Conservation (phyloP, 2,797 vertebrate genomes). For the Falco naumanni region DNA sequence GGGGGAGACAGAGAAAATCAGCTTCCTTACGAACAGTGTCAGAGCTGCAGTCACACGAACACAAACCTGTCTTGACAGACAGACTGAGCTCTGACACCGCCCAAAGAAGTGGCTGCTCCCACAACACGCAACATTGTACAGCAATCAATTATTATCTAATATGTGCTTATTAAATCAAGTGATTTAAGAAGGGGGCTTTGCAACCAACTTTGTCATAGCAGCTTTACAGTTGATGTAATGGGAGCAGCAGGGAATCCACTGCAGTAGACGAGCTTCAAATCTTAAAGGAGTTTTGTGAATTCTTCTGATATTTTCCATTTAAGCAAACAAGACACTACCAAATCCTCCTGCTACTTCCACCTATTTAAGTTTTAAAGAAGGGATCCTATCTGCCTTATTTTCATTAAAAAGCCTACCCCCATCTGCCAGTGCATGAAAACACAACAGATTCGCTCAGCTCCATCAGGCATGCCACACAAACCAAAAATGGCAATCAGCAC, state of each 20-base stretch:
- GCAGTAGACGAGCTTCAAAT: not conserved
- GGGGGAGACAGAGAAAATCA: not conserved
- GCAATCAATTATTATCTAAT: not conserved
- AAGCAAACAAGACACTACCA: not conserved
- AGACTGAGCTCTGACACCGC: not conserved
- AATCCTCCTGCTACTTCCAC: not conserved
- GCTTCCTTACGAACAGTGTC: not conserved
- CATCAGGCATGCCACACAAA: not conserved
- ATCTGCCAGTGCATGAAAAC: not conserved
- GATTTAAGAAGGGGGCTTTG: not conserved
- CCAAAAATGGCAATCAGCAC: accelerated
- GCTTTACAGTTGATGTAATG: not conserved
- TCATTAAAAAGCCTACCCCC: not conserved
- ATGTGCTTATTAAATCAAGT: not conserved
- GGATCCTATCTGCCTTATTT: not conserved
- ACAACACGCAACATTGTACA: no score
- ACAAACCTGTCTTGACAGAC: not conserved
- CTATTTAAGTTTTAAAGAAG: not conserved
- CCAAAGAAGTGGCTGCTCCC: not conserved
- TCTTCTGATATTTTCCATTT: not conserved
- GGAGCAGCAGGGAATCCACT: not conserved
- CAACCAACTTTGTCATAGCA: not conserved
- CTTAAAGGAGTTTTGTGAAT: not conserved
- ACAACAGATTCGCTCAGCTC: accelerated
- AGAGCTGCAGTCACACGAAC: not conserved